Base-by-base conservation (phyloP, 92 coral and sea anemone genomes). In the Blastomussa wellsi region DNA sequence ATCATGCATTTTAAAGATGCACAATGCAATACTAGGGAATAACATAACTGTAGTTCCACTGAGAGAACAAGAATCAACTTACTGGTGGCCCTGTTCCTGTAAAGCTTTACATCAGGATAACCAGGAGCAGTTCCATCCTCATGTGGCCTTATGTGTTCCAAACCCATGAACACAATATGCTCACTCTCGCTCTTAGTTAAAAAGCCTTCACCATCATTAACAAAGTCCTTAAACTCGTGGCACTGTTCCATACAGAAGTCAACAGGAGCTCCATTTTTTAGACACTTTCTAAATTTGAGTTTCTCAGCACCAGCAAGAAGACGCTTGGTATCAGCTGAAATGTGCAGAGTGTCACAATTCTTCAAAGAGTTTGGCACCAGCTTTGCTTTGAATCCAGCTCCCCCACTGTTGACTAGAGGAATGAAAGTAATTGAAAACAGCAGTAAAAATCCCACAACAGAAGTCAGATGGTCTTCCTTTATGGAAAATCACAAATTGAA, bases 301-400 rank as follows among this genome's bases (percentile, higher is more conserved):
- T 88, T 90, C 77, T 97, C 97, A 2, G 99, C 99, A 31, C 99
- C 99, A 39, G 70, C 89, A 9, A 93, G 87, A 79, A 97, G 90
- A 4, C 99, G 89, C 42, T 86, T 90, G 49, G 91, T 87, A 26
- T 87, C 80, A 55, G 97, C 99, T 72, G 89, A 90, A 33, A 97
- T 68, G 82, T 97, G 98, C 48, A 97, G 91, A 32, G 94, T 94
- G 90, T 95, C 98, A 44, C 98, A 92, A 85, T 93, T 90, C 83
- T 95, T 94, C 53, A 94, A 88, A 26, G 90, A 86, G 57, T 93
- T 95, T 67, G 92, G 88, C 29, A 91, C 94, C 69, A 90, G 82
- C 77, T 80, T 88, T 19, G 85, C 92, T n/a, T 88, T 83, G 28
- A 97, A 89, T 6, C 98, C 95, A 26, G 99, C 98, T 22, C 98